Evolutionary conservation across 1,140 invertebrate species (phyloP).

Genomic region (Saccostrea glomerata): DNA sequence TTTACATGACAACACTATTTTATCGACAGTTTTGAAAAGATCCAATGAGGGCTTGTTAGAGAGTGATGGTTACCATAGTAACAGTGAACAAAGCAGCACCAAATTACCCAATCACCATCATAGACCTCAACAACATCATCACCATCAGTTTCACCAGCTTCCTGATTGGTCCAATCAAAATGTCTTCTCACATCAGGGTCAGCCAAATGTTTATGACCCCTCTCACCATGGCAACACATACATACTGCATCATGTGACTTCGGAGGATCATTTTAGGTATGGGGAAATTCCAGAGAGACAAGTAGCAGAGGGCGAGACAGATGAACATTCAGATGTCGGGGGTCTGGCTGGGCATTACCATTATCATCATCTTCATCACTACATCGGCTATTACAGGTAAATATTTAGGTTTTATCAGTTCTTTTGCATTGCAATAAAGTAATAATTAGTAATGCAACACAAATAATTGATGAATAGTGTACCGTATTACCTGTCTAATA

Average conservation of each 20-base stretch:
- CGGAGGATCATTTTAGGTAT: slow-evolving; percentile 40
- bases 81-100: slow-evolving; percentile 57
- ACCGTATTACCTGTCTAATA: no score
- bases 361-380: slow-evolving; percentile 50
- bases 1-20: not conserved
- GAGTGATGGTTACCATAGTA: slow-evolving; percentile 60
- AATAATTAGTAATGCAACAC: no score
- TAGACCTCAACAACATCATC: slow-evolving; percentile 1
- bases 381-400: slow-evolving; percentile 41
- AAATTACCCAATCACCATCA: slow-evolving; percentile 39
- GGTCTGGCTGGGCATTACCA: slow-evolving; percentile 53
- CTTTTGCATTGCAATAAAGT: no score
- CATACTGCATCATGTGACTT: not conserved
- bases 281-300: slow-evolving; percentile 57
- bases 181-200: slow-evolving; percentile 23
- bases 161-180: slow-evolving; percentile 11
- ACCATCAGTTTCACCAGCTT: slow-evolving; percentile 29
- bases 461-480: no score
- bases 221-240: not conserved
- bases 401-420: no score
- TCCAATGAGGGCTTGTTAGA: slow-evolving; percentile 42
- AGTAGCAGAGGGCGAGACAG: slow-evolving; percentile 64
- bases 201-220: not conserved
- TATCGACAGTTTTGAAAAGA: slow-evolving; percentile 21
- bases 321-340: slow-evolving; percentile 10